Evolutionary conservation across 1,140 invertebrate genomes (phyloP), one percentile per base, ranked within the genome.

Genomic region (Ceratoteleas bidentatus): DNA sequence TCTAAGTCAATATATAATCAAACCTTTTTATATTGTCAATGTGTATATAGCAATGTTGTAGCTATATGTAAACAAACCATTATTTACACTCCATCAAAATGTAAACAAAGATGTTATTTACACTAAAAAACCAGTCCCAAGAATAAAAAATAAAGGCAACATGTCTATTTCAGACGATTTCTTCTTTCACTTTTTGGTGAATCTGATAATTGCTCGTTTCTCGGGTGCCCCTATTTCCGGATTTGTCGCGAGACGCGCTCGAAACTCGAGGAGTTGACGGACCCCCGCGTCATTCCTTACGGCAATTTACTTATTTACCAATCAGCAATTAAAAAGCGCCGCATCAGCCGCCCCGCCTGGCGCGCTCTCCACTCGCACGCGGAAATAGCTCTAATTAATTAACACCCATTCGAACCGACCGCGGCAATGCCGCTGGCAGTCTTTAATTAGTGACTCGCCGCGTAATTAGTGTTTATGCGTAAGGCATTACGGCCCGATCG

Each of bases 301-400:
- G 87, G 86, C 85, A 89, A 88, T 89, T 89, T 88, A 88, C 87
- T 87, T 86, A 88, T 88, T 88, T 88, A 76, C 85, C 86, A 88
- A 90, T 88, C 87, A 86, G 85, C 86, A 89, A 89, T 89, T 88
- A 88, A 88, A 88, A 88, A 61, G 24, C 58, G 56, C 75, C 66
- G 58, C 73, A 68, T 78, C 76, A 73, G 62, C 45, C 49, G 74
- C 69, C 53, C 38, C 73, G 70, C 70, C 62, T 61, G 58, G 33
- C 78, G 14, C 65, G 72, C 54, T 75, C 69, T 57, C 53, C 79
- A 76, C 49, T 56, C 62, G 77, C 68, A 82, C 73, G 70, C 81
- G 85, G 88, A 89, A 24, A 86, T 88, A 87, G 82, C 85, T 90
- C 84, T 92, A 90, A 91, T 90, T 92, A 92, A 91, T 91, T 91